Base-by-base conservation (phyloP, 2,888 invertebrate genomes). In the Caenorhabditis imperialis region DNA sequence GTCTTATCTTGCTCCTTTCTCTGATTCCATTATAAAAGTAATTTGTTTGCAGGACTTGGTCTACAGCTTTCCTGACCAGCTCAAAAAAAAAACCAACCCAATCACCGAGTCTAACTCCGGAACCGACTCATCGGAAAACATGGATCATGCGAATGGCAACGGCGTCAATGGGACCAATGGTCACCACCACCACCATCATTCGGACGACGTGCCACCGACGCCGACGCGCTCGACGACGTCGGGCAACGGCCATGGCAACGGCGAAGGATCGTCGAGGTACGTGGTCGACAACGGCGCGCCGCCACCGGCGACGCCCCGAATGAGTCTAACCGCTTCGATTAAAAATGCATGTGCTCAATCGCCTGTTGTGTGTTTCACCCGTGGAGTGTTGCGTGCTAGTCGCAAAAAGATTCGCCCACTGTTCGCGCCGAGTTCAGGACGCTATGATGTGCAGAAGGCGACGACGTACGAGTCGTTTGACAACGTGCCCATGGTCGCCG, bases 301-400 rank as follows among this genome's bases (percentile, higher is more conserved):
- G 3, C 18, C 8, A 12, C 51, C 23, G 16, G 20, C n/a, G 14
- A 23, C 25, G 22, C 14, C 35, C 5, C 14, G n/a, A 6, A 38
- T 25, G 10, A 12, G 38, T 6, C 16, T 38, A 35, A 22, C 47
- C 27, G 45, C 55, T 50, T 47, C 58, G 42, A 18, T 72, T 23
- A 20, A 45, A n/a, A 53, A 33, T 47, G 67, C 61, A 55, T 67
- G 67, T 51, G 7, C 50, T 10, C 42, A 73, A 10, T 60, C 57
- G n/a, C 42, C 60, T n/a, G 38, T 73, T 44, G 50, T 61, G 2
- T 48, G 61, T 12, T 67, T 73, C n/a, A 67, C 73, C 14, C 73
- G 73, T 51, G 51, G 33, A 18, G 44, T 73, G 33, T 44, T 67
- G 37, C 73, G 73, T 45, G 67, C 67, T n/a, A 61, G 61, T 38